phyloP scores from a whole-genome alignment of 2,113 vertebrate genomes.

The Uria lomvia region DNA sequence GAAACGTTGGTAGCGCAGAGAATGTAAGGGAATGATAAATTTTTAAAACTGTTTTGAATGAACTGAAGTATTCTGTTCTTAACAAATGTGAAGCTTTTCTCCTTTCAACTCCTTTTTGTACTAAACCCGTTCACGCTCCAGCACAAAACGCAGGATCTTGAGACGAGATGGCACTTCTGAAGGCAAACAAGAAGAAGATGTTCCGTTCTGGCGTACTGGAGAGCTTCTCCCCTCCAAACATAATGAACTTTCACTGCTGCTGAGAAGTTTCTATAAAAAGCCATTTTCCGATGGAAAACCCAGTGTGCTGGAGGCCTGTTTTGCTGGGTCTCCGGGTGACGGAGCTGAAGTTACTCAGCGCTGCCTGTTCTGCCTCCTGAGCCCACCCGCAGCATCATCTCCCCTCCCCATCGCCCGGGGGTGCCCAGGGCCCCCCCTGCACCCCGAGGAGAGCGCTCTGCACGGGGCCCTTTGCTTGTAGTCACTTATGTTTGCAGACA shows the following conservation, averaged over 20 bases:
- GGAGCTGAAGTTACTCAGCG: neutral
- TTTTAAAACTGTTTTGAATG: neutral
- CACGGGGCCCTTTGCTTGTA: fast-evolving
- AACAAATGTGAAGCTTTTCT: neutral
- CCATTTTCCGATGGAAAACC: fast-evolving
- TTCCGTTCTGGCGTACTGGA: neutral
- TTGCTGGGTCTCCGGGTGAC: fast-evolving
- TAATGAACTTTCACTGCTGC: neutral
- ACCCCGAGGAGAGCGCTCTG: neutral
- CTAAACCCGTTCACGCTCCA: neutral
- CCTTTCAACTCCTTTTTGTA: neutral
- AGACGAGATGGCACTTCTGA: neutral
- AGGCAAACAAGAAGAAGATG: neutral
- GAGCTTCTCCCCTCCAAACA: neutral
- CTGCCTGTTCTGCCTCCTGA: neutral
- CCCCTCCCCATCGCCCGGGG: neutral
- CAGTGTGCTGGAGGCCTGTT: fast-evolving
- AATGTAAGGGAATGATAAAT: fast-evolving
- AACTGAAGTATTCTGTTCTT: neutral
- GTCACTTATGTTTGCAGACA: neutral
- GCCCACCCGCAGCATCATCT: fast-evolving
- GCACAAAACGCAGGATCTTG: neutral
- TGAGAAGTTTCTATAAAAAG: neutral
- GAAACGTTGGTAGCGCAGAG: neutral
- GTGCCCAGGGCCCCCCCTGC: neutral